Conservation (phyloP, 1,140 invertebrate species). For the Bathynomus jamesi region DNA sequence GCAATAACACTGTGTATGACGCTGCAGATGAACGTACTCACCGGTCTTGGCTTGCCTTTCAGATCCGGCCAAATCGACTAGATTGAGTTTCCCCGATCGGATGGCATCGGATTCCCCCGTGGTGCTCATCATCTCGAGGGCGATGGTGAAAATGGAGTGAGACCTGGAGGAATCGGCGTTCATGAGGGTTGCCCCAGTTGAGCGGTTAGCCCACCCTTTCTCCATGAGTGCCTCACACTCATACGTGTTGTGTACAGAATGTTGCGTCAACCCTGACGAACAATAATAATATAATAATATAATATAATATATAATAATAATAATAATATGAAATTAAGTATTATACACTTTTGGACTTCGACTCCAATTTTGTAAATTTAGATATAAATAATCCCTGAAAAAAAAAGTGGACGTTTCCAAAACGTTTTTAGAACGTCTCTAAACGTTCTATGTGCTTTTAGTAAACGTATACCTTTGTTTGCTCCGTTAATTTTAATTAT, state of each 20-base stretch:
- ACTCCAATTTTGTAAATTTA: too few relatives aligned
- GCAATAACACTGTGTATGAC: too few relatives aligned
- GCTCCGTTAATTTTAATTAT: too few relatives aligned
- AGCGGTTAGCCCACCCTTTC: constrained; percentile 62
- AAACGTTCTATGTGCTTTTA: too few relatives aligned
- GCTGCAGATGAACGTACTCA: too few relatives aligned
- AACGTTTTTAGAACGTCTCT: too few relatives aligned
- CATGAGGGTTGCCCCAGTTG: constrained; percentile 72
- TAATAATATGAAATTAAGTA: too few relatives aligned
- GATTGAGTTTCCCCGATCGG: constrained; percentile 71
- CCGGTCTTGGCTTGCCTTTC: constrained; percentile 76
- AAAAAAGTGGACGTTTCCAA: too few relatives aligned
- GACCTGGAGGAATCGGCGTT: constrained; percentile 75
- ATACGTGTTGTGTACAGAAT: constrained; percentile 63
- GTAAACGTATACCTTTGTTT: too few relatives aligned
- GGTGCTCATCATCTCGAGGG: constrained; percentile 66
- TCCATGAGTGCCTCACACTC: constrained; percentile 68
- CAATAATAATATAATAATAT: not conserved
- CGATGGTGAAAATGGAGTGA: constrained; percentile 87
- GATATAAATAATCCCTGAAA: too few relatives aligned
- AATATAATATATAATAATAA: constrained; percentile 1
- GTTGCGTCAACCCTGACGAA: constrained; percentile 55
- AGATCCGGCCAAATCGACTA: constrained; percentile 84
- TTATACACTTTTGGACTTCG: too few relatives aligned
- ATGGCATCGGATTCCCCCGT: constrained; percentile 54